A percentile compares a stretch with the other conserved stretches of the same genome.
phyloP scores from a whole-genome alignment of 2,113 vertebrate genomes.

The Engraulis encrasicolus region DNA sequence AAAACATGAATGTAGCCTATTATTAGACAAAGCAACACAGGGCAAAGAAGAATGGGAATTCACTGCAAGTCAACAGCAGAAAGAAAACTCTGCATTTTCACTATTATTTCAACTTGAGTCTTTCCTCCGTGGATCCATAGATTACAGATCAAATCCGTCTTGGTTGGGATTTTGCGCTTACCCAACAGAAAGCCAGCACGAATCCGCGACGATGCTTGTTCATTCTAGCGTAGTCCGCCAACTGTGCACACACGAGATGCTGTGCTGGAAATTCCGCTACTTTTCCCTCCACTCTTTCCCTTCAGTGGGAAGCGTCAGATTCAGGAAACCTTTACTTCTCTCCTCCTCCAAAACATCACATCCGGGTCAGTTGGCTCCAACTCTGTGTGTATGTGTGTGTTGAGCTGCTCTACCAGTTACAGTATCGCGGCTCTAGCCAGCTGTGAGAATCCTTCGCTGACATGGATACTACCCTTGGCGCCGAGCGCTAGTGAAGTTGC shows the following conservation, averaged over 20 bases:
- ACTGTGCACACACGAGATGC: conserved; percentile 14
- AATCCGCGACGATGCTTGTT: not conserved
- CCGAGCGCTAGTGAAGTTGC: conserved; percentile 35
- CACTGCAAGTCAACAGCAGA: not conserved
- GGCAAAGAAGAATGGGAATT: not conserved
- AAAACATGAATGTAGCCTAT: not conserved
- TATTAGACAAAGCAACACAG: not conserved
- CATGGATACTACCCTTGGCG: conserved; percentile 47
- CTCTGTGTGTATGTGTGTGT: conserved; percentile 46
- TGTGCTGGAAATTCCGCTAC: conserved; percentile 52
- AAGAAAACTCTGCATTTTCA: not conserved
- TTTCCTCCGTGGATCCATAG: not conserved
- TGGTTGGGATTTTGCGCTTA: not conserved
- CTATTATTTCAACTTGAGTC: not conserved
- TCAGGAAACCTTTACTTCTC: conserved; percentile 62
- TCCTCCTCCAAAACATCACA: conserved; percentile 72
- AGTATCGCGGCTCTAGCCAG: conserved; percentile 63
- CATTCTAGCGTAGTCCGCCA: not conserved
- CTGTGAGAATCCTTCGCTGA: conserved; percentile 55
- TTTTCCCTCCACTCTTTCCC: conserved; percentile 52
- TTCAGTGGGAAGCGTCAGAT: conserved; percentile 64
- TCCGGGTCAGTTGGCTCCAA: conserved; percentile 73
- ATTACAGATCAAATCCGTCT: not conserved
- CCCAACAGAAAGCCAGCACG: not conserved
- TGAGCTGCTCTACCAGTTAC: conserved; percentile 60